Evolutionary conservation across 2,113 vertebrate genomes (phyloP).

Genomic region (Loxodonta africana): DNA sequence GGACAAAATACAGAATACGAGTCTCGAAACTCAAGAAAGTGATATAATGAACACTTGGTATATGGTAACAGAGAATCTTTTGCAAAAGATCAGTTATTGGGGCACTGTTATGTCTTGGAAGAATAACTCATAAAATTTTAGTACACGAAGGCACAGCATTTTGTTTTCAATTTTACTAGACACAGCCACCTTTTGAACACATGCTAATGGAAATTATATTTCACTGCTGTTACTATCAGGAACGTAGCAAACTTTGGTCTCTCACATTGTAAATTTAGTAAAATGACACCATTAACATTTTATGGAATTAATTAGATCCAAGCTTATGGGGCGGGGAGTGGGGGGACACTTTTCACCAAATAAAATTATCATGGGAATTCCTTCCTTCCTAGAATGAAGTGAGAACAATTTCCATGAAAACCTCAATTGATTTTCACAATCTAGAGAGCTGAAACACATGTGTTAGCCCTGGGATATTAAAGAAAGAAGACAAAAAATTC

Average conservation of each 20-base stretch:
- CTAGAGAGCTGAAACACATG: not conserved
- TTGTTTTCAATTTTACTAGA: constrained; percentile 36
- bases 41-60: not conserved
- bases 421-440: not conserved
- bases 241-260: not conserved
- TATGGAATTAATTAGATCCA: constrained; percentile 1
- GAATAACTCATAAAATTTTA: constrained; percentile 48
- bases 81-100: constrained; percentile 38
- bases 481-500: not conserved
- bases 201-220: constrained; percentile 32
- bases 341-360: not conserved
- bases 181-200: not conserved
- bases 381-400: constrained; percentile 39
- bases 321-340: not conserved
- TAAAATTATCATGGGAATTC: not conserved
- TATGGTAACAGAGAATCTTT: constrained; percentile 23
- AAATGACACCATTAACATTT: constrained; percentile 37
- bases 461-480: not conserved
- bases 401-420: constrained; percentile 28
- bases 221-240: constrained; percentile 12
- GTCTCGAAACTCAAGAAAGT: constrained; percentile 32
- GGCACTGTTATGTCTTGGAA: not conserved
- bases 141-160: not conserved
- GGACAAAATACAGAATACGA: not conserved
- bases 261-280: not conserved